Evolutionary conservation across 2,113 vertebrate species (phyloP), one percentile per base, ranked within the genome.

Genomic region (Chaenocephalus aceratus): DNA sequence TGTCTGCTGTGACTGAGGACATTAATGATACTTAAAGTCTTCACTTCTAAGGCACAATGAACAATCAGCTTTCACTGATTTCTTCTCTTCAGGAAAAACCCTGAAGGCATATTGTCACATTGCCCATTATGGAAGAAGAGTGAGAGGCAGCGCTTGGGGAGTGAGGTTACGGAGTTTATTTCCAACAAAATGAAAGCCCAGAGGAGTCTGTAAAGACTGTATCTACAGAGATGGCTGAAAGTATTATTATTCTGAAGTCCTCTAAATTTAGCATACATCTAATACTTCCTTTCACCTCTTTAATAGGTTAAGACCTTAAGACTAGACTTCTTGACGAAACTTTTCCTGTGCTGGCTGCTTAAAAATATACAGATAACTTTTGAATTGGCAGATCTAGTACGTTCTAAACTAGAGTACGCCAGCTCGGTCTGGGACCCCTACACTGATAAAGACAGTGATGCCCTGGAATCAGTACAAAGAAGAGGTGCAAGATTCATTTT

Each of bases 161-260:
- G 49, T 46, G 34, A 51, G 65, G 85, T 85, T 77, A 63, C 71
- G 26, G 36, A 86, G 30, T 72, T 75, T 15, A 52, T 51, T 52
- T 64, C 81, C 15, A 83, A 74, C 67, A 61, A 77, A 79, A 73
- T 72, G 18, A 78, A 82, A 0, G 62, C 9, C 9, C 3, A 30
- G 21, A 36, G 15, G 54, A 15, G 36, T 13, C 46, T 57, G 14
- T 21, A 57, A 30, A 30, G 30, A 30, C 30, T 30, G 30, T 30
- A 30, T 4, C 30, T 30, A 18, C 23, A 34, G 18, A 12, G 60
- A 13, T 34, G 3, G 45, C n/a, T 26, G 12, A 75, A 23, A 70
- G 53, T 18, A 64, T 53, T 16, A 46, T 68, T 36, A 4, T 64
- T 6, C 16, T 1, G 4, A 68, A 18, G 16, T 8, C 48, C 7